phyloP scores from a whole-genome alignment of 2,113 vertebrate species.

The Anhinga rufa region DNA sequence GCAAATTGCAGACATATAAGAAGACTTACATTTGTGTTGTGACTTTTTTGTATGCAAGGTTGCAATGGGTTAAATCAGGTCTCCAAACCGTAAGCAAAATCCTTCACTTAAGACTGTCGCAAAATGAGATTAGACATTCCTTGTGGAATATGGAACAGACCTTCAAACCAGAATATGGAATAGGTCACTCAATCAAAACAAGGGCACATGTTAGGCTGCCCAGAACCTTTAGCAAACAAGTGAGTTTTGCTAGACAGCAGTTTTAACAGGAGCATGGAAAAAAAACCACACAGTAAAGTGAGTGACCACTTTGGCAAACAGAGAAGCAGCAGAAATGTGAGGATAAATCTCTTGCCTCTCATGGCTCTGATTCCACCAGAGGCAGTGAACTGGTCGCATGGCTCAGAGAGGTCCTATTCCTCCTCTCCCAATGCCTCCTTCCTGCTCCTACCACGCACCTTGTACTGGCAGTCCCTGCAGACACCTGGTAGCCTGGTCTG shows the following conservation, averaged over 20 bases:
- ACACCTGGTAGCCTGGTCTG: not conserved
- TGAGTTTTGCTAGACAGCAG: not conserved
- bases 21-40: not conserved
- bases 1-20: not conserved
- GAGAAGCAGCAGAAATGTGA: not conserved
- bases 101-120: not conserved
- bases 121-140: not conserved
- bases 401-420: not conserved
- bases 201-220: not conserved
- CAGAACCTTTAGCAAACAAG: not conserved
- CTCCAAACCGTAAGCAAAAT: not conserved
- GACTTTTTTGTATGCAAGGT: not conserved
- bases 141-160: not conserved
- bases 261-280: not conserved
- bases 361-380: not conserved
- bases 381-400: fast-evolving
- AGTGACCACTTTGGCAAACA: fast-evolving
- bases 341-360: not conserved
- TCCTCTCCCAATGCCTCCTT: not conserved
- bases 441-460: not conserved
- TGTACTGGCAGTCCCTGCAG: not conserved
- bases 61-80: not conserved
- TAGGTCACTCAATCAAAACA: not conserved
- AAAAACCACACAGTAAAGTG: not conserved
- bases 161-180: not conserved